Evolutionary conservation across 2,797 vertebrate species (phyloP).

Genomic region (Sebastes melanostomus): DNA sequence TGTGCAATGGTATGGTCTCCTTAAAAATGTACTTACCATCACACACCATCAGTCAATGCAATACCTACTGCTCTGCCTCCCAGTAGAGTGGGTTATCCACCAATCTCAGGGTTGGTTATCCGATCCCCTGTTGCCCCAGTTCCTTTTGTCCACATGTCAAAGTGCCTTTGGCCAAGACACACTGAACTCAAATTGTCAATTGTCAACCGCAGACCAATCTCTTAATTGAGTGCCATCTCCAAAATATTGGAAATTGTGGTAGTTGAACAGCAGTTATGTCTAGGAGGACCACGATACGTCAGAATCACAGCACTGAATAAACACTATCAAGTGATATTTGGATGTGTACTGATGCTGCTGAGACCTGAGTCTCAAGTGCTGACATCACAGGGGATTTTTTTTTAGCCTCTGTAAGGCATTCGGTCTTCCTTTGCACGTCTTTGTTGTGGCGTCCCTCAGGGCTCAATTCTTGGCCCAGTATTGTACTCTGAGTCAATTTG

Average conservation of each 20-base stretch:
- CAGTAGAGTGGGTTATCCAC: neutral
- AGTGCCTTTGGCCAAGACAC: too few relatives aligned
- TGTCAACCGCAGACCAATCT: neutral
- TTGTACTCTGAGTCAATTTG: neutral
- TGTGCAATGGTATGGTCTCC: neutral
- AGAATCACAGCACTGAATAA: neutral
- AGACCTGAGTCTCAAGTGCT: neutral
- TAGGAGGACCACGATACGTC: neutral
- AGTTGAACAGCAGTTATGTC: neutral
- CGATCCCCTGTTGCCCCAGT: neutral
- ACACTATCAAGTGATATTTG: neutral
- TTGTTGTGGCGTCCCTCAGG: neutral
- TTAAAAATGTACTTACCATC: neutral
- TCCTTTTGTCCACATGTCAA: too few relatives aligned
- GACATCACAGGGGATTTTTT: neutral
- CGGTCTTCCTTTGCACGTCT: neutral
- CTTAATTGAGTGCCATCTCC: neutral
- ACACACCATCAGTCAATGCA: neutral
- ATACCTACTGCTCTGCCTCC: neutral
- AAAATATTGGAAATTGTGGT: neutral
- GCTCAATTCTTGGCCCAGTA: neutral
- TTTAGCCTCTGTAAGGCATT: too few relatives aligned
- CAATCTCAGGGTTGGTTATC: neutral
- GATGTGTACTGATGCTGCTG: neutral
- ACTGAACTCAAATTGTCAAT: neutral